Evolutionary conservation across 2,888 invertebrate species (phyloP), one percentile per base, ranked within the genome.

Genomic region (Acanthosepion esculentum): DNA sequence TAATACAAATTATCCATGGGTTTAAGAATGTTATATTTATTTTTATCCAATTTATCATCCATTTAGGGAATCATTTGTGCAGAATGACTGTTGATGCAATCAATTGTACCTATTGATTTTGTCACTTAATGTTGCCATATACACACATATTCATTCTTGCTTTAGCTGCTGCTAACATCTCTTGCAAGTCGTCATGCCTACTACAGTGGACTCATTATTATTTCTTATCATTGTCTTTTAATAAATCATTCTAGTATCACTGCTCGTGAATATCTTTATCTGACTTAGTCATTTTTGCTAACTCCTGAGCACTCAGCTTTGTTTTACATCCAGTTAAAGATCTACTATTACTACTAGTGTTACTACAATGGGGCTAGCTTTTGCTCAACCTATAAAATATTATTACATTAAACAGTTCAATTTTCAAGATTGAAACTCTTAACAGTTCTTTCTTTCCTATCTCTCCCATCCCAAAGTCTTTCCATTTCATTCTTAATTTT

Each of bases 71-170:
- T 92, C 29, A 15, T 18, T 92, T 92, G 92, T 92, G 18, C 78
- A 78, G 78, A 78, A 53, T 53, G 92, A 50, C 48, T 50, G 48
- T 92, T 92, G 92, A 53, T 33, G 48, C 92, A 92, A 48, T 26
- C 48, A 92, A 92, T 92, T 92, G 92, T 4, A 48, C 23, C n/a
- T 78, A 92, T 92, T 50, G 92, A 50, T 92, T 92, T 92, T 92
- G 92, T 92, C 92, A 48, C 48, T 53, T n/a, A 48, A 7, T 20
- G 10, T 92, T 53, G 48, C 92, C 50, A 92, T 12, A 20, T 15
- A 20, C 92, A 48, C 92, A 92, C 48, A 48, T 33, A 92, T 53
- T 50, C 20, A 92, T 41, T 92, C 92, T 92, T 92, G 48, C 23
- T 92, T 92, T 48, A 26, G 29, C 50, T 92, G 8, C 92, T 53